Evolutionary conservation across 2,888 invertebrate genomes (phyloP), one percentile per base, ranked within the genome.

Genomic region (Deilephila porcellus): DNA sequence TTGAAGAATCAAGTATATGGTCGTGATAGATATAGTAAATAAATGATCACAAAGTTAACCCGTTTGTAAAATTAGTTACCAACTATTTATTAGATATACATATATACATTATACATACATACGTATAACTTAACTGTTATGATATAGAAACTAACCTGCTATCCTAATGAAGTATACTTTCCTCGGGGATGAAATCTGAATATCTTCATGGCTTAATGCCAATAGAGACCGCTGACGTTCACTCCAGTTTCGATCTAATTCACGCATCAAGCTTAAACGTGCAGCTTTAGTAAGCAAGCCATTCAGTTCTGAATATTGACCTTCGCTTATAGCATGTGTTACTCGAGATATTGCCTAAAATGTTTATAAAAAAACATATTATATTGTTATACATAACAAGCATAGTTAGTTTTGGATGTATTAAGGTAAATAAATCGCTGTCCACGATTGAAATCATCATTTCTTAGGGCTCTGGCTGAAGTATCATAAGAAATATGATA

Each of bases 81-180:
- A 25, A 25, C 56, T 56, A 2, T n/a, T 56, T n/a, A 52, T 37
- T 20, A n/a, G n/a, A 14, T 67, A 20, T 67, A 67, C 0, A 3
- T 32, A 32, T 3, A 4, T 32, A 32, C 32, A 32, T 2, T 4
- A 5, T 32, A 32, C 5, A 19, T 20, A 52, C n/a, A 3, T 32
- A 4, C 0, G 11, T 45, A 45, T 45, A 52, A 60, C 17, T n/a
- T 34, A 63, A 53, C 25, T 45, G 3, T 5, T 25, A 70, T 34
- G 14, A 56, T 67, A 71, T 64, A 37, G 0, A 56, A n/a, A 79
- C 82, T 53, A 82, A 93, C 94, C 93, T 75, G 92, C 93, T 77
- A 94, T 92, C 75, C 90, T 88, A 72, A 94, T 94, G 76, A 95
- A 95, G 81, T 94, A 92, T 19, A 95, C 92, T 83, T 93, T 93